phyloP scores from a whole-genome alignment of 35 echinoderm and acorn worm species.

The Ophiothrix spiculata region DNA sequence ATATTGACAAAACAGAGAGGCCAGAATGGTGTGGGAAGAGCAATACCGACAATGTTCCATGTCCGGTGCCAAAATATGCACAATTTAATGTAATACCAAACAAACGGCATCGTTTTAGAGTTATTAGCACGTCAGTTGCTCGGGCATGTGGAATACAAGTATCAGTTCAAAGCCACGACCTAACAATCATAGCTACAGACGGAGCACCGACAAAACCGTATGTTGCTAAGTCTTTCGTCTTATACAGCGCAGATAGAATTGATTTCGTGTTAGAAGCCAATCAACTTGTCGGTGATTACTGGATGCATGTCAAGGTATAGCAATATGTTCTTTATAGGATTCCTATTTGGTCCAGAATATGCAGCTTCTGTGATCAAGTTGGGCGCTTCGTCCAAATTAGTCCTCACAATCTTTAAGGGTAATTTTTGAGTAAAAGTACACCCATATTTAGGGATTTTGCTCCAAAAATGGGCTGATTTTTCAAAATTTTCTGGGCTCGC shows the following conservation, averaged over 20 bases:
- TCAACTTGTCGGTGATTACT: constrained; percentile 44
- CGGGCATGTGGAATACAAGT: constrained; percentile 59
- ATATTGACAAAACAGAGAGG: not conserved
- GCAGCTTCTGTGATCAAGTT: too few relatives aligned
- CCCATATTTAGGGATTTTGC: too few relatives aligned
- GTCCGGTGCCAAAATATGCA: not conserved
- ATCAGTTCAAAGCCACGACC: constrained; percentile 64
- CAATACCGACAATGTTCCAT: constrained; percentile 10
- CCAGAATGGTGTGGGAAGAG: constrained; percentile 3
- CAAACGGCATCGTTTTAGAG: constrained; percentile 62
- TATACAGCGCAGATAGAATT: constrained; percentile 69
- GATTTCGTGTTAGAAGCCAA: constrained; percentile 63
- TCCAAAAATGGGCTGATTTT: too few relatives aligned
- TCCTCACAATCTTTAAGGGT: too few relatives aligned
- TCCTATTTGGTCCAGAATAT: too few relatives aligned
- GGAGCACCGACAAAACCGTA: constrained; percentile 55
- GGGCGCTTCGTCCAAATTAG: too few relatives aligned
- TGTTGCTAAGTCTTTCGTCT: constrained; percentile 47
- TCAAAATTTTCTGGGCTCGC: too few relatives aligned
- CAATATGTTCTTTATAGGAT: too few relatives aligned
- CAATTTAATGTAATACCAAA: constrained; percentile 28
- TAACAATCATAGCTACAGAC: constrained; percentile 80
- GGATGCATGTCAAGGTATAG: constrained; percentile 52
- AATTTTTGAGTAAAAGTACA: too few relatives aligned
- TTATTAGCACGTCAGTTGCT: constrained; percentile 80